Conservation (phyloP, 2,888 invertebrate genomes). For the Glyphotaelius pellucidus region DNA sequence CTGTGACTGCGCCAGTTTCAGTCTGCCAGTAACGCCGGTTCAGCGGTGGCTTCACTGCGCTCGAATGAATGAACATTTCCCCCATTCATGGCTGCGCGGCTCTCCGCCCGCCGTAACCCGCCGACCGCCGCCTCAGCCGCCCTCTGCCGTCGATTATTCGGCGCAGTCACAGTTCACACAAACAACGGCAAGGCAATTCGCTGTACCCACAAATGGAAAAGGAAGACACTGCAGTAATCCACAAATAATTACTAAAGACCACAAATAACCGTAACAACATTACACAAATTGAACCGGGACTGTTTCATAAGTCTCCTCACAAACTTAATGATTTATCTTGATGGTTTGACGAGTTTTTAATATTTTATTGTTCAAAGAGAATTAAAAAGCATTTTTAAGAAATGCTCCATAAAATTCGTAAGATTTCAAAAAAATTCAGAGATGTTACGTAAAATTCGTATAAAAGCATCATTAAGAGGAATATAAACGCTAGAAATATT, state of each 20-base stretch:
- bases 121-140: neutral
- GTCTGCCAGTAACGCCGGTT: neutral
- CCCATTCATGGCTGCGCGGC: conserved; percentile 15
- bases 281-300: neutral
- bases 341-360: neutral
- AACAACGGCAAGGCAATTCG: neutral
- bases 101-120: neutral
- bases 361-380: neutral
- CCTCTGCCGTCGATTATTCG: neutral
- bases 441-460: too few species aligned
- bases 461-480: too few species aligned
- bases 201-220: neutral
- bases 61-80: conserved; percentile 32
- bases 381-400: neutral
- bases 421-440: too few species aligned
- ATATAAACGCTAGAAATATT: too few species aligned
- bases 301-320: neutral
- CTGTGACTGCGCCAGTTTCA: neutral
- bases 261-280: neutral
- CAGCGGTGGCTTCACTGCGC: neutral
- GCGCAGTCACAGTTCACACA: neutral
- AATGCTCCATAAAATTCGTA: neutral
- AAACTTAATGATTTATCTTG: neutral
- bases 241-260: neutral
- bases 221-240: neutral